These are phyloP conservation scores for Diorhabda sublineata DNA, from an alignment of 1,140 invertebrate species.

Conservation along the genomic window DNA sequence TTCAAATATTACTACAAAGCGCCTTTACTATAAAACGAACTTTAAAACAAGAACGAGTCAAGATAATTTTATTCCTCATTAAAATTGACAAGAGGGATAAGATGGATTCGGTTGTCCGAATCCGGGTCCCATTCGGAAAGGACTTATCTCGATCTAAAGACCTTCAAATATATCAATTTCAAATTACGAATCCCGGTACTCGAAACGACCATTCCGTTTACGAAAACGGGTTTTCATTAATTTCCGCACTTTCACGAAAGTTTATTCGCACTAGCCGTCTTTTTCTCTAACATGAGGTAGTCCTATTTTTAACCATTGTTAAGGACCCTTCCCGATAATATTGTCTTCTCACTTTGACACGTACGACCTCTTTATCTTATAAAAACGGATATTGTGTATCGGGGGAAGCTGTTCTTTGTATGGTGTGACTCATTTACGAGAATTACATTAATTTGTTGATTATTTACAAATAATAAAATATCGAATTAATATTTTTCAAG, in stretches of 20 bases:
- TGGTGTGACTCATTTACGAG: not conserved
- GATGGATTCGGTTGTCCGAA: constrained; percentile 13
- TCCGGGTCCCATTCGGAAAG: constrained; percentile 5
- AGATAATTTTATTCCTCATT: constrained; percentile 17
- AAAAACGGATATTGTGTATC: not conserved
- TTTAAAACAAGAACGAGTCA: constrained; percentile 8
- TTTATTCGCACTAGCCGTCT: not conserved
- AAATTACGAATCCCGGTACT: not conserved
- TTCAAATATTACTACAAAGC: no score
- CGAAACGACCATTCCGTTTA: not conserved
- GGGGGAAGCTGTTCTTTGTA: not conserved
- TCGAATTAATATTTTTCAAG: no score
- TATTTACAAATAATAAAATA: no score
- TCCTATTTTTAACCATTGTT: constrained; percentile 2
- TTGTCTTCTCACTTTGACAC: not conserved
- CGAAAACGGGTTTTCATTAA: not conserved
- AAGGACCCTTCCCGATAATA: not conserved
- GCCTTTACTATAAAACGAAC: not conserved
- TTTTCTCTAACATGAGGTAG: not conserved
- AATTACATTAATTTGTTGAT: no score
- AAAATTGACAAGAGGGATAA: constrained; percentile 16
- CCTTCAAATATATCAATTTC: constrained; percentile 11
- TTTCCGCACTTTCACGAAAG: not conserved
- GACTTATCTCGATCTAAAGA: constrained; percentile 10
- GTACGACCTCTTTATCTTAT: not conserved